Percentiles rank a stretch among this genome's conserved stretches.
Conservation (phyloP, 2,888 invertebrate genomes). For the Brachylomia viminalis region DNA sequence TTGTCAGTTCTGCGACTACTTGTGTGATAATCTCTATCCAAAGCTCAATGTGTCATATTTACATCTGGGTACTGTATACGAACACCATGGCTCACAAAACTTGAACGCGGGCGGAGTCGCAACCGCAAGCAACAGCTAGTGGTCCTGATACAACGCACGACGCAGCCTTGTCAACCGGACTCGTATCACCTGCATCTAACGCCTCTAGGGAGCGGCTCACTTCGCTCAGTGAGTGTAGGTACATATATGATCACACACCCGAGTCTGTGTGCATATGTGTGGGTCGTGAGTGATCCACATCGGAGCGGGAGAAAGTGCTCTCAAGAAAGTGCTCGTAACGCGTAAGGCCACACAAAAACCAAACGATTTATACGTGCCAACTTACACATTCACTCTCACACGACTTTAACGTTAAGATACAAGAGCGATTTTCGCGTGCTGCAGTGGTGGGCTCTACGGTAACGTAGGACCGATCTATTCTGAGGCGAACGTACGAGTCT, state of each 20-base stretch:
- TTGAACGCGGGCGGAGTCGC: background rate
- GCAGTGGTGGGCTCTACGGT: background rate
- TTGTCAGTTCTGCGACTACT: background rate
- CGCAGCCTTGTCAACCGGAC: slow-evolving; percentile 41
- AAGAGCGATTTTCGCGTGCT: slow-evolving; percentile 17
- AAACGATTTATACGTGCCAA: slow-evolving; percentile 32
- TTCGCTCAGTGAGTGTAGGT: background rate
- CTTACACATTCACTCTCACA: slow-evolving; percentile 6
- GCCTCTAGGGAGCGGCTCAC: background rate
- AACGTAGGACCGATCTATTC: slow-evolving; percentile 16
- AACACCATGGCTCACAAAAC: background rate
- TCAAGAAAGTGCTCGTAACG: slow-evolving; percentile 60
- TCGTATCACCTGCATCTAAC: slow-evolving; percentile 6
- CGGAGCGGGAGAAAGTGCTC: slow-evolving; percentile 63
- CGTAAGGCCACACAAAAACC: slow-evolving; percentile 53
- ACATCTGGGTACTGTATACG: background rate
- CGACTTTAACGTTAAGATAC: slow-evolving; percentile 10
- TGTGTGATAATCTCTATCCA: background rate
- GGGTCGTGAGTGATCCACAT: slow-evolving; percentile 45
- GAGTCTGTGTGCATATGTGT: slow-evolving; percentile 1
- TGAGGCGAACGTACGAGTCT: slow-evolving; percentile 41
- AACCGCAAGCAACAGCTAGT: background rate
- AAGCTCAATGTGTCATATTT: background rate
- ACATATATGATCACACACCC: background rate
- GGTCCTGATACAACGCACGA: background rate